Evolutionary conservation across 30 jellyfish, hydroid and myxozoan genomes (phyloP), one percentile per base, ranked within the genome.

Genomic region (Phacellophora camtschatica): DNA sequence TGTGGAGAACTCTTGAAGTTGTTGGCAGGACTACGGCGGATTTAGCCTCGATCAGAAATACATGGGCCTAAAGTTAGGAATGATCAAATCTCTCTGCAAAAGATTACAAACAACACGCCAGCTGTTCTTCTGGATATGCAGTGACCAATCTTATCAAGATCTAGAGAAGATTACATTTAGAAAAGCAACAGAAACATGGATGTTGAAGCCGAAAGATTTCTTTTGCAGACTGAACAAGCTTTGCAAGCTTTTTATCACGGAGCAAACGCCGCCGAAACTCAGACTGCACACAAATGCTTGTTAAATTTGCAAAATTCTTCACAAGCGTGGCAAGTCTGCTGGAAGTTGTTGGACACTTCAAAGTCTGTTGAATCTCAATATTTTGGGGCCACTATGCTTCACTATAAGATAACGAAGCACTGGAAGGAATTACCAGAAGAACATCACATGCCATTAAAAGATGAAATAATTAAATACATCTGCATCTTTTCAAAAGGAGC

Each of bases 371-470:
- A 90, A 62, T 65, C 62, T 12, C 96, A 82, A 53, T 90, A 90
- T 64, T 90, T 82, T 81, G 97, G 97, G 42, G 91, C 97, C 4
- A 20, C 78, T 63, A 82, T 90, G 76, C 86, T 90, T 29, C 93
- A 74, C 35, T 69, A 53, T 35, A 90, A 90, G 42, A 82, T 90
- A 4, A 41, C 89, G 19, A 73, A 72, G 30, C 23, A 23, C 59
- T 71, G 89, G 86, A 69, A 56, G 28, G 95, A 88, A 23, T 28
- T 88, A 32, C 85, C 84, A 22, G 74, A 63, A n/a, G 89, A 73
- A 24, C 84, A 81, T n/a, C 50, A 64, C 37, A 27, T 53, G 65
- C 49, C 66, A 10, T 66, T 88, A 39, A 81, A 73, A 66, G 88
- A 73, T 54, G 85, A 88, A 45, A 56, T 88, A n/a, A 41, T 74